A percentile compares a stretch with the other conserved stretches of the same genome.
phyloP scores from a whole-genome alignment of 2,113 vertebrate genomes.

The Seriola quinqueradiata region DNA sequence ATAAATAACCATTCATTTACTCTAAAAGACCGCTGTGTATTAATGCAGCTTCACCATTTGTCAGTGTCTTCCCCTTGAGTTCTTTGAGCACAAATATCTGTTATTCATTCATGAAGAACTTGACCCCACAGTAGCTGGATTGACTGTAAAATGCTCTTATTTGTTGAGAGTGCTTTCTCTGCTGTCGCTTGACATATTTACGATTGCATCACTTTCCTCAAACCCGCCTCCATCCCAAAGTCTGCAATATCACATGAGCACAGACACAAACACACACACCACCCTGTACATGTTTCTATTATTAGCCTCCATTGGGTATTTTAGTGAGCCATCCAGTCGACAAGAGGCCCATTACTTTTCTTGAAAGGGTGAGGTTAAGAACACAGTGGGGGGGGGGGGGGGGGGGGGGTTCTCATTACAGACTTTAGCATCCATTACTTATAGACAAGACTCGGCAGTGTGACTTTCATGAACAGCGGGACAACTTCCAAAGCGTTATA shows the following conservation, averaged over 20 bases:
- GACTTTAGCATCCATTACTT: conserved; percentile 16
- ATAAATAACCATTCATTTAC: neutral
- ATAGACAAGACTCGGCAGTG: neutral
- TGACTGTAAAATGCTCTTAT: conserved; percentile 57
- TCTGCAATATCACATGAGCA: neutral
- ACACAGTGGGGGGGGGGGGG: neutral
- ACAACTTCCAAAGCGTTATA: neutral
- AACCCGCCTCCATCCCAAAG: conserved; percentile 2
- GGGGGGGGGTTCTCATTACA: neutral
- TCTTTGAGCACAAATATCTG: conserved; percentile 32
- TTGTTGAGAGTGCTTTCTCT: conserved; percentile 40
- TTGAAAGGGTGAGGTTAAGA: conserved; percentile 30
- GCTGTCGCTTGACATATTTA: conserved; percentile 43
- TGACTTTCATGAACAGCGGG: conserved; percentile 29
- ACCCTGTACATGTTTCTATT: conserved; percentile 1
- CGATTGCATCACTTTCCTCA: conserved; percentile 7
- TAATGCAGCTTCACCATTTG: conserved; percentile 11
- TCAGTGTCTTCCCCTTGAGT: conserved; percentile 27
- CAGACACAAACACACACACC: neutral
- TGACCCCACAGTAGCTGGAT: conserved; percentile 11
- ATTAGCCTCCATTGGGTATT: conserved; percentile 2
- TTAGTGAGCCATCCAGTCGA: conserved; percentile 14
- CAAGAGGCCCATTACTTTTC: conserved; percentile 31
- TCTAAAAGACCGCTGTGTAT: neutral
- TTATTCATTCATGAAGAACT: conserved; percentile 71